A percentile compares a stretch with the other conserved stretches of the same genome.
phyloP scores from a whole-genome alignment of 2,113 vertebrate genomes.

The Erythrolamprus reginae region DNA sequence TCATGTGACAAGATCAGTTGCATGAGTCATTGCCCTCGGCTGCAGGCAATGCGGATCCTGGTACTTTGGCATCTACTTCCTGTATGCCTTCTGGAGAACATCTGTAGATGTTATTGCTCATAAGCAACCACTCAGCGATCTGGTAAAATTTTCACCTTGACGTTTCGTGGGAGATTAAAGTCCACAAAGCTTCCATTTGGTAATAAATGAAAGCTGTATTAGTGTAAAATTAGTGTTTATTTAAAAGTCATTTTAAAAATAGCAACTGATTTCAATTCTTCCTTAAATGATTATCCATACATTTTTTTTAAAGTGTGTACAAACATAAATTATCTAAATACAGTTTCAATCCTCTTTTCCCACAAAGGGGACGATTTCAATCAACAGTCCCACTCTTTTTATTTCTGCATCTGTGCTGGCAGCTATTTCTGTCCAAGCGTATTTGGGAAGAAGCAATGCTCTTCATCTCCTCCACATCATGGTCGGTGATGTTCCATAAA shows the following conservation, averaged over 20 bases:
- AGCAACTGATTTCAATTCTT: not conserved
- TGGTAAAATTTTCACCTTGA: too few relatives aligned
- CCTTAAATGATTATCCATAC: not conserved
- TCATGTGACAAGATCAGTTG: not conserved
- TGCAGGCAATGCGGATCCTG: not conserved
- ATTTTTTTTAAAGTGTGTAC: not conserved
- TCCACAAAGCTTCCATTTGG: too few relatives aligned
- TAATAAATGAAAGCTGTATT: not conserved
- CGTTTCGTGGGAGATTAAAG: not conserved
- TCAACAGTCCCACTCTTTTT: not conserved
- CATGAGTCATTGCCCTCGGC: not conserved
- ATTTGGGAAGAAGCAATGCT: not conserved
- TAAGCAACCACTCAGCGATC: not conserved
- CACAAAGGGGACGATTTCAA: not conserved
- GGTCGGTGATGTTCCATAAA: not conserved
- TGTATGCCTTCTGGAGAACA: not conserved
- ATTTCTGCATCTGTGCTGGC: not conserved
- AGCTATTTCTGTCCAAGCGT: not conserved
- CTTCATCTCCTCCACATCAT: not conserved
- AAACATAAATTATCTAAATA: constrained; percentile 5
- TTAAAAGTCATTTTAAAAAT: constrained; percentile 4
- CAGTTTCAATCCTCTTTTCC: too few relatives aligned
- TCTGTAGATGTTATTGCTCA: too few relatives aligned
- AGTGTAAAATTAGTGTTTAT: not conserved
- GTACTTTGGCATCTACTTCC: not conserved